phyloP scores from a whole-genome alignment of 2,888 invertebrate genomes.

The Eugnorisma glareosa region DNA sequence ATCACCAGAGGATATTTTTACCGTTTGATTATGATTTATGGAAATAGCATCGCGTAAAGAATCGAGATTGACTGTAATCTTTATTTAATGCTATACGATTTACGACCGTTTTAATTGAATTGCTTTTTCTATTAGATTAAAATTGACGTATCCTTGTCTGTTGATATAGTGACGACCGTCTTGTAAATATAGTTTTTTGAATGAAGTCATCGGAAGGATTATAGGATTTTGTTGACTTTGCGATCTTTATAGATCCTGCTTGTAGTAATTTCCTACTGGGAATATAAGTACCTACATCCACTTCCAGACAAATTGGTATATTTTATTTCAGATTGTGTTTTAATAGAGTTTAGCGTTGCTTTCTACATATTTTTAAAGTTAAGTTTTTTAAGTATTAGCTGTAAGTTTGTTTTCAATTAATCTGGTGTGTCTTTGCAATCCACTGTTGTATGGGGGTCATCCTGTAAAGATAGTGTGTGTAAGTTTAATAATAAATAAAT shows the following conservation, averaged over 20 bases:
- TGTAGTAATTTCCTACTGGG: too few relatives aligned
- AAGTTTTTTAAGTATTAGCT: too few relatives aligned
- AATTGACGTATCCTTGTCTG: slow-evolving; percentile 14
- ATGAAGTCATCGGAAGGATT: neutral
- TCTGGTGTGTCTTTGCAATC: too few relatives aligned
- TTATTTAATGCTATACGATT: slow-evolving; percentile 48
- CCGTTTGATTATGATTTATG: slow-evolving; percentile 46
- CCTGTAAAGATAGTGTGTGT: too few relatives aligned
- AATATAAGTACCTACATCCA: neutral
- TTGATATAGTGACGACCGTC: slow-evolving; percentile 4
- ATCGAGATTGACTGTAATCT: slow-evolving; percentile 34
- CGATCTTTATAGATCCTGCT: neutral
- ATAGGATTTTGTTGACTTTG: neutral
- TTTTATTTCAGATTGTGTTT: too few relatives aligned
- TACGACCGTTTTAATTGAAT: slow-evolving; percentile 40
- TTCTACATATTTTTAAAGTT: too few relatives aligned
- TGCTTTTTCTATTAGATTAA: slow-evolving; percentile 38
- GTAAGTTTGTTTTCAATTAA: too few relatives aligned
- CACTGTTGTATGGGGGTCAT: too few relatives aligned
- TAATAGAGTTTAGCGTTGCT: too few relatives aligned
- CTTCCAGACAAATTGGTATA: neutral
- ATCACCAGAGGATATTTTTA: slow-evolving; percentile 37
- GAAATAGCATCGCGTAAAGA: slow-evolving; percentile 30
- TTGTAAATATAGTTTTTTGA: slow-evolving; percentile 2
- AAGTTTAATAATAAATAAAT: too few relatives aligned